Base-by-base conservation (phyloP, 2,888 invertebrate genomes). In the Meiosimyza decipiens region DNA sequence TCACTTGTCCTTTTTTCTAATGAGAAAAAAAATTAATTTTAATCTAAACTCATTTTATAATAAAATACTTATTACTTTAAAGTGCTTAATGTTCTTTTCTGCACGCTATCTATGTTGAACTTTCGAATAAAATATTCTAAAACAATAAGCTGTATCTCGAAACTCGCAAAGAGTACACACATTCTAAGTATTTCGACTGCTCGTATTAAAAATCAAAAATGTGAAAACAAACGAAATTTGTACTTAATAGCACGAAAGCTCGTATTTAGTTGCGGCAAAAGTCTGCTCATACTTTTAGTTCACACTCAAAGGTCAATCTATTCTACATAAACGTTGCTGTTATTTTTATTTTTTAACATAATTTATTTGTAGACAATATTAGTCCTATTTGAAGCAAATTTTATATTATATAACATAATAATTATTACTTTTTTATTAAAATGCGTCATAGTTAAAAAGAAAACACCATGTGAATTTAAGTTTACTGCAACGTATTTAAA, bases 1-100 rank as follows among this genome's bases (percentile, higher is more conserved):
- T 80, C 81, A 82, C 82, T 83, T 83, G 83, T 83, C 83, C 81
- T 82, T 81, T 82, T 83, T 83, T 80, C 83, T 77, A 77, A 78
- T 73, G 40, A 9, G 67, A 68, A 18, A 64, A 47, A 63, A 50
- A 52, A 50, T 13, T 51, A 67, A 66, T 67, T 28, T 13, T 71
- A 72, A 59, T 73, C 66, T 73, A 63, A 63, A 73, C 52, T 73
- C 70, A 28, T 66, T 74, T 70, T 72, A 75, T 74, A 71, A 73
- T 72, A 64, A 47, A 54, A 71, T 67, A 68, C 57, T 55, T 63
- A 63, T 52, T 63, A 71, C 63, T 55, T 60, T 60, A 64, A 69
- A 28, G 47, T 22, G 18, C 57, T 33, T 5, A 13, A 1, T 50
- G 63, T 55, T 59, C 59, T 47, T 47, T 47, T 28, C 47, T 62